Conservation (phyloP, 2,797 vertebrate species). For the Pipistrellus pygmaeus region DNA sequence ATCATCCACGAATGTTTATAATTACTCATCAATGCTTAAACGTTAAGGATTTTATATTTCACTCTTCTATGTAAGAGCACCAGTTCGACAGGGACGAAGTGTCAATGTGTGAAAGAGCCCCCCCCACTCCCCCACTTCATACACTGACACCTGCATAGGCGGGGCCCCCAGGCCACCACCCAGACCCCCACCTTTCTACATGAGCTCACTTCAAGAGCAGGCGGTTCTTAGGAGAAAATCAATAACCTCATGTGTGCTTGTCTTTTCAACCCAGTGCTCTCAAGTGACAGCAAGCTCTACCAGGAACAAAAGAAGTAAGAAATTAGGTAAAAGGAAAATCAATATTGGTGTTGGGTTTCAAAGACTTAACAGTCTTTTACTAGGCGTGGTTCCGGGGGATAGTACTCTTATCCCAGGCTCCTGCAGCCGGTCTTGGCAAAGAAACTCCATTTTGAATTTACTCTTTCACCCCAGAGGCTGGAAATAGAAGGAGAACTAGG, state of each 20-base stretch:
- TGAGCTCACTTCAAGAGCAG: background rate
- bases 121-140: too few relatives aligned
- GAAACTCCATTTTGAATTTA: background rate
- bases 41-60: background rate
- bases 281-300: background rate
- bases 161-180: background rate
- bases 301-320: slow-evolving; percentile 67
- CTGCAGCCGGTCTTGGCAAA: background rate
- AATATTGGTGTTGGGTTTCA: slow-evolving; percentile 59
- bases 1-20: background rate
- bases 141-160: background rate
- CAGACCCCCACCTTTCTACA: background rate
- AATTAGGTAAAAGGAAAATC: slow-evolving; percentile 67
- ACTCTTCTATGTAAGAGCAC: background rate
- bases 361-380: slow-evolving; percentile 45
- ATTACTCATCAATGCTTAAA: background rate
- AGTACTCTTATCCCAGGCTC: background rate
- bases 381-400: background rate
- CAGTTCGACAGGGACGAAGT: background rate
- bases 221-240: slow-evolving; percentile 64
- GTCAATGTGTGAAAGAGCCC: background rate
- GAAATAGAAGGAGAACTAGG: background rate
- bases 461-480: background rate
- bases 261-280: slow-evolving; percentile 57
- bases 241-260: background rate